Percentiles rank a stretch among this genome's conserved stretches.
Evolutionary conservation across 2,888 invertebrate species (phyloP).

Genomic region (Sinhomidia bicolor): DNA sequence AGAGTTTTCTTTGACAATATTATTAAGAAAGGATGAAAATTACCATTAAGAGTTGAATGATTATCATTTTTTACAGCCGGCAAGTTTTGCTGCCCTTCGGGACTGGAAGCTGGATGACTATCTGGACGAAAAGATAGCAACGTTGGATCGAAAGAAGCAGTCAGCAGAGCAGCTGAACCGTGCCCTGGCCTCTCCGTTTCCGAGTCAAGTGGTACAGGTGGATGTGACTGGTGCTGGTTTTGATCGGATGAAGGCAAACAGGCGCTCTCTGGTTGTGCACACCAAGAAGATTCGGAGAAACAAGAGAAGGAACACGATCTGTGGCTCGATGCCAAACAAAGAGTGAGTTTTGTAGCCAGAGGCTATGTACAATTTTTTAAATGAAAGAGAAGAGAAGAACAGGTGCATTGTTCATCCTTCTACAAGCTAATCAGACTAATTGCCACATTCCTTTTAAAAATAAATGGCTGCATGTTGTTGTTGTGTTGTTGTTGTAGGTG

Average conservation of each 20-base stretch:
- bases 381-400: no score
- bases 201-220: slow-evolving; percentile 79
- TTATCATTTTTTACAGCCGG: slow-evolving; percentile 72
- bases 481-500: slow-evolving; percentile 73
- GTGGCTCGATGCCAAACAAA: slow-evolving; percentile 80
- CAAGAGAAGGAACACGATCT: slow-evolving; percentile 80
- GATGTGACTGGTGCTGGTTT: slow-evolving; percentile 80
- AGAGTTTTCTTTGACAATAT: neutral
- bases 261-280: slow-evolving; percentile 79
- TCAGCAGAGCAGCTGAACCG: slow-evolving; percentile 76
- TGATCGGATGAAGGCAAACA: slow-evolving; percentile 80
- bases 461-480: no score
- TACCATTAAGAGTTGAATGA: neutral
- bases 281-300: slow-evolving; percentile 79
- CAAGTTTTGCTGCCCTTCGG: slow-evolving; percentile 79
- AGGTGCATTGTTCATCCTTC: slow-evolving; percentile 39
- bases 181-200: slow-evolving; percentile 76
- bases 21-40: neutral
- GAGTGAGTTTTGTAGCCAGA: no score
- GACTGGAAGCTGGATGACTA: slow-evolving; percentile 80
- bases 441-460: slow-evolving; percentile 45
- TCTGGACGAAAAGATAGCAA: slow-evolving; percentile 79
- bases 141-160: slow-evolving; percentile 76
- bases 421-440: slow-evolving; percentile 71
- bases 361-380: no score